Evolutionary conservation across 2,888 invertebrate species (phyloP).

Genomic region (Agrochola lota): DNA sequence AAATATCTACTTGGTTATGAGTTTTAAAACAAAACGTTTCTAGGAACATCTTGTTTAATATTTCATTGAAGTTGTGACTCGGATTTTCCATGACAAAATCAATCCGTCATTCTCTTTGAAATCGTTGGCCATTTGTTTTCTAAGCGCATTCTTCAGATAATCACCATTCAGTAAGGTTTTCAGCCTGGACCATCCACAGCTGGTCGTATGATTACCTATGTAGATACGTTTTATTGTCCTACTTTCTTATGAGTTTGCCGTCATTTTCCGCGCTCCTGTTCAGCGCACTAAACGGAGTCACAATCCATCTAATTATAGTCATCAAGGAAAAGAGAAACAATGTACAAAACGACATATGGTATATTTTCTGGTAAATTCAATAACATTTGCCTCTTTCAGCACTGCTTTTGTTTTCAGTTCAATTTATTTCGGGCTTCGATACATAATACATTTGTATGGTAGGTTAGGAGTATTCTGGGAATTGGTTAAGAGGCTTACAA

Average conservation of each 20-base stretch:
- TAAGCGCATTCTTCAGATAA: background rate
- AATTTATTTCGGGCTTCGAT: constrained; percentile 38
- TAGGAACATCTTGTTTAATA: background rate
- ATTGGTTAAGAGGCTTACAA: constrained; percentile 8
- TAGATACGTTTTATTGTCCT: background rate
- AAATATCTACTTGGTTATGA: background rate
- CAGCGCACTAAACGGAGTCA: background rate
- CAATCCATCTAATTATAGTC: constrained; percentile 1
- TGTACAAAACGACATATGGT: background rate
- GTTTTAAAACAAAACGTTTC: constrained; percentile 32
- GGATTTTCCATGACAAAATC: background rate
- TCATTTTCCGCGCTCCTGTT: background rate
- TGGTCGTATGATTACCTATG: too few relatives aligned
- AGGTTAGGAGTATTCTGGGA: constrained; percentile 52
- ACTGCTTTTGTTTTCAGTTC: constrained; percentile 46
- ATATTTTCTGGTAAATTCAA: constrained; percentile 9
- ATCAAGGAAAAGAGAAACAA: constrained; percentile 5
- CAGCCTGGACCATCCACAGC: background rate
- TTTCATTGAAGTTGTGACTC: background rate
- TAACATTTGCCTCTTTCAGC: constrained; percentile 26
- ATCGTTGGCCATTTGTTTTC: constrained; percentile 29
- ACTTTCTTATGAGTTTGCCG: too few relatives aligned
- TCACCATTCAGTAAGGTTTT: background rate
- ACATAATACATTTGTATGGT: constrained; percentile 49
- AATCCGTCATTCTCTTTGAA: background rate